Conservation (phyloP, 2,888 invertebrate species). For the Melolontha melolontha region DNA sequence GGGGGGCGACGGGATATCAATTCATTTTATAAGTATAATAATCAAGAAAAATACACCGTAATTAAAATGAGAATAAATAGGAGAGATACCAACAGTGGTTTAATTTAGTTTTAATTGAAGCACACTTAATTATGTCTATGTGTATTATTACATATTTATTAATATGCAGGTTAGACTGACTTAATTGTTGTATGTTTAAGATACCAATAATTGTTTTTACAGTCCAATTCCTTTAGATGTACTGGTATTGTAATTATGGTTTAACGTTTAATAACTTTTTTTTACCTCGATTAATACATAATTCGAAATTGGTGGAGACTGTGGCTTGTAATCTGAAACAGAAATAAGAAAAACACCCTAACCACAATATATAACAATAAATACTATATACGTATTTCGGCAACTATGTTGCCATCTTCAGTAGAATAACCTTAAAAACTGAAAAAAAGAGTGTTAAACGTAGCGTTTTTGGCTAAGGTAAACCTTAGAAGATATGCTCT, state of each 20-base stretch:
- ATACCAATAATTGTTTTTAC: slow-evolving; percentile 38
- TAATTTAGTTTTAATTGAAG: slow-evolving; percentile 40
- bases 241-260: slow-evolving; percentile 19
- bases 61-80: slow-evolving; percentile 36
- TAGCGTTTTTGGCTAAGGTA: no score
- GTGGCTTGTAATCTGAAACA: no score
- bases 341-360: no score
- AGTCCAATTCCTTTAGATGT: slow-evolving; percentile 21
- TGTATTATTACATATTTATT: slow-evolving; percentile 21
- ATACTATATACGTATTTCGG: no score
- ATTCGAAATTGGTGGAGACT: no score
- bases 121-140: slow-evolving; percentile 16
- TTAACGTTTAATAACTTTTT: slow-evolving; percentile 4
- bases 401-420: no score
- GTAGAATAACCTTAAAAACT: no score
- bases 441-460: no score
- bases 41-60: slow-evolving; percentile 39
- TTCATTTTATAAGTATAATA: slow-evolving; percentile 33
- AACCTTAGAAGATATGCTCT: no score
- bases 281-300: slow-evolving; percentile 6
- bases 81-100: slow-evolving; percentile 24
- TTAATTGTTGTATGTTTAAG: slow-evolving; percentile 38
- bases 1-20: slow-evolving; percentile 6
- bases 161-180: slow-evolving; percentile 5
- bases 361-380: no score